Conservation (phyloP, 2,888 invertebrate species). For the Apotomis capreana region DNA sequence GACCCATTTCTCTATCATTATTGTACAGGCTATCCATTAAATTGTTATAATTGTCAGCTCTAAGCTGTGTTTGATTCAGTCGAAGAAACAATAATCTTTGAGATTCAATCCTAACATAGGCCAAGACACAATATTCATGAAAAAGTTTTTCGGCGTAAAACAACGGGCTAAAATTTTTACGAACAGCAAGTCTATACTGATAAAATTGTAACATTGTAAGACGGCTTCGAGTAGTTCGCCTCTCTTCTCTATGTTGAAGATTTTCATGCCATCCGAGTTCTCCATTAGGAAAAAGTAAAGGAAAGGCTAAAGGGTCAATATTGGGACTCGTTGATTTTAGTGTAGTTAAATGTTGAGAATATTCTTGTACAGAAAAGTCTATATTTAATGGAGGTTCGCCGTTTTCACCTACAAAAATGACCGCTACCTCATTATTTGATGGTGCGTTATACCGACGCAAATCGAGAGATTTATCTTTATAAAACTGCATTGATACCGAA, state of each 20-base stretch:
- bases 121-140: slow-evolving; percentile 45
- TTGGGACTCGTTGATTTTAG: slow-evolving; percentile 43
- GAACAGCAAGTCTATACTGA: slow-evolving; percentile 37
- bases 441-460: slow-evolving; percentile 42
- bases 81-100: slow-evolving; percentile 44
- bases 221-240: too few relatives aligned
- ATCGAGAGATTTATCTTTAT: slow-evolving; percentile 44
- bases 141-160: slow-evolving; percentile 38
- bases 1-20: background rate
- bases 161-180: slow-evolving; percentile 40
- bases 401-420: slow-evolving; percentile 44
- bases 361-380: slow-evolving; percentile 45
- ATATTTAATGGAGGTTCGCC: slow-evolving; percentile 44
- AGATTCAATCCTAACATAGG: slow-evolving; percentile 45
- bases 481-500: slow-evolving; percentile 45
- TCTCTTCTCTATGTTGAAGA: slow-evolving; percentile 32
- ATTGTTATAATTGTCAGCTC: background rate
- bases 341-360: slow-evolving; percentile 44
- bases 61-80: background rate
- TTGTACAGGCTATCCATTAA: background rate
- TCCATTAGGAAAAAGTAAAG: slow-evolving; percentile 40
- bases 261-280: slow-evolving; percentile 39
- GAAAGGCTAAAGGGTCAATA: slow-evolving; percentile 40
- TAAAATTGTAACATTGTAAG: slow-evolving; percentile 37
- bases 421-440: slow-evolving; percentile 43